These are phyloP conservation scores for Calameuta pallipes DNA, from an alignment of 2,888 invertebrate species.

Conservation along the genomic window DNA sequence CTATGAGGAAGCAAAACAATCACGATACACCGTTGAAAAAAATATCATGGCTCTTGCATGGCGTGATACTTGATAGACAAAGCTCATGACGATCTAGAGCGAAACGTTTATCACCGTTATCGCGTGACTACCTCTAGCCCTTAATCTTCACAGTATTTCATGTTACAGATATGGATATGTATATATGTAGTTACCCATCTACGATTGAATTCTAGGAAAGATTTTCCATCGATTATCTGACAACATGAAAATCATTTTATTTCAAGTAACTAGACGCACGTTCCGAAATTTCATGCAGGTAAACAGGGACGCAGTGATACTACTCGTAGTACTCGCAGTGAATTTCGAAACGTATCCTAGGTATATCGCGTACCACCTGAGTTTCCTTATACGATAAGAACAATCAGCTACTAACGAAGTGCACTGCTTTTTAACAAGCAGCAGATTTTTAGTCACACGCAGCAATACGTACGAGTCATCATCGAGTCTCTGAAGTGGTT, in stretches of 20 bases:
- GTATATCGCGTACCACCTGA: not conserved
- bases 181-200: not conserved
- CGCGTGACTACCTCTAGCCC: slow-evolving; percentile 18
- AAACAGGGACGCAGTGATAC: no score
- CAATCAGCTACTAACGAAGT: not conserved
- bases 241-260: not conserved
- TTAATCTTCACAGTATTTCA: not conserved
- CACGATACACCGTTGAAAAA: slow-evolving; percentile 5
- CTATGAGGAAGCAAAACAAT: not conserved
- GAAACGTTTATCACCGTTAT: slow-evolving; percentile 23
- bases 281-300: no score
- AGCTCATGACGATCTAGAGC: slow-evolving; percentile 19
- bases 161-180: not conserved
- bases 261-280: not conserved
- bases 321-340: no score
- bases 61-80: slow-evolving; percentile 19
- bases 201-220: not conserved
- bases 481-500: not conserved
- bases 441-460: not conserved
- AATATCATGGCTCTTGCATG: slow-evolving; percentile 8
- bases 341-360: no score
- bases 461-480: not conserved
- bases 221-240: not conserved
- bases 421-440: not conserved
- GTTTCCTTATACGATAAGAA: not conserved